Evolutionary conservation across 2,888 invertebrate genomes (phyloP).

Genomic region (Melitaea athalia): DNA sequence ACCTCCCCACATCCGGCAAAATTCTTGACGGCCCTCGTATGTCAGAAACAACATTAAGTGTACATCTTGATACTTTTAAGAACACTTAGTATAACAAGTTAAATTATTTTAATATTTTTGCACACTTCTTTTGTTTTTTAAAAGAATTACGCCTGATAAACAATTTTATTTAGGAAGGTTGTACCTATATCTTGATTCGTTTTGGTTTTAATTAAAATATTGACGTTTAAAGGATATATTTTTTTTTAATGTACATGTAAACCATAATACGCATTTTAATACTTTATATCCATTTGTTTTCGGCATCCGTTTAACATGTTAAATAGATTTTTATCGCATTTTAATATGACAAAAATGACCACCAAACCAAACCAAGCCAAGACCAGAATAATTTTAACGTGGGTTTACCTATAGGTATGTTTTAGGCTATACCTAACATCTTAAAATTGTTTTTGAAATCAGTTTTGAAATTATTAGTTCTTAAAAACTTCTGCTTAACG

Average conservation of each 20-base stretch:
- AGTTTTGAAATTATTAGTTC: no score
- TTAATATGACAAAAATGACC: no score
- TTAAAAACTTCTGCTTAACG: no score
- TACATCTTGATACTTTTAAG: constrained; percentile 10
- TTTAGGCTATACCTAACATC: no score
- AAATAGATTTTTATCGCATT: neutral
- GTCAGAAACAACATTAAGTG: constrained; percentile 19
- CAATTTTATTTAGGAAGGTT: no score
- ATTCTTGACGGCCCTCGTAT: constrained; percentile 27
- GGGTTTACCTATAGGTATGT: no score
- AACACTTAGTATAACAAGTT: constrained; percentile 17
- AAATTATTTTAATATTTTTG: constrained; percentile 1
- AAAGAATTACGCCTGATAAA: neutral
- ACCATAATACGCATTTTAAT: neutral
- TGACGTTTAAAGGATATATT: neutral
- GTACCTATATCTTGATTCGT: no score
- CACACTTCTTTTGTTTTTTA: neutral
- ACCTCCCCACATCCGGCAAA: constrained; percentile 62
- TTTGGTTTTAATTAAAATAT: neutral
- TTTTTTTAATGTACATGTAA: neutral
- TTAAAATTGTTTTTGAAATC: no score
- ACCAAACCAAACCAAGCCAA: no score
- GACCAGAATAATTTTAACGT: constrained; percentile 1
- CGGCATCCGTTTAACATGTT: neutral
- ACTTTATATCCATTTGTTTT: neutral